Evolutionary conservation across 2,797 vertebrate genomes (phyloP), one percentile per base, ranked within the genome.

Genomic region (Xenops minutus): DNA sequence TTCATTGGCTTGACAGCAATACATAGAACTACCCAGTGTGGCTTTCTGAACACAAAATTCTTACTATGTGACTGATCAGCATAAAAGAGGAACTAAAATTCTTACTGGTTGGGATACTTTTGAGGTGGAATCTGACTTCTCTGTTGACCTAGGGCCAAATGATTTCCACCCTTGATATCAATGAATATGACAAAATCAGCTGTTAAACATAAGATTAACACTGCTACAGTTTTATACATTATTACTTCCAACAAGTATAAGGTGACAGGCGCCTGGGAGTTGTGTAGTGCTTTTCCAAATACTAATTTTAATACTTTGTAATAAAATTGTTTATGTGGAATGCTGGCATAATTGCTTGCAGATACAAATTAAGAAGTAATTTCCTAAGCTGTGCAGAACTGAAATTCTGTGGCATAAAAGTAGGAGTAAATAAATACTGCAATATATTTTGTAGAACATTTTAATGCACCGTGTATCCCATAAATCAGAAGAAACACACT

Each of bases 401-500:
- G 54, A 86, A 93, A 68, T 63, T 26, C 44, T 66, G 8, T 18
- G 27, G 11, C 30, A 58, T 66, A 84, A 44, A 88, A 52, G 29
- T 12, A 69, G 29, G 41, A 81, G 54, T 84, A 89, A 95, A 94
- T 83, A 95, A 96, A 84, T 77, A 34, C 24, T 29, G 21, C 29
- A 77, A 37, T 81, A 55, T 34, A 48, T 91, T 94, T 68, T 66
- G 51, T 36, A 51, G 21, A 81, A 21, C 22, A 48, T 84, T 87
- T 92, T 95, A 73, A 62, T 17, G 6, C 30, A 39, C 12, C 0
- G 0, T 11, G 7, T 17, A 64, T 14, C 23, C 12, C 5, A 34
- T 48, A 39, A 29, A 76, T 62, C 43, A 83, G 64, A 89, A 85
- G 36, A 79, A 91, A 85, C 27, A 18, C 16, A n/a, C 17, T 22